A percentile compares a stretch with the other conserved stretches of the same genome.
phyloP scores from a whole-genome alignment of 2,797 vertebrate species.

The Epinephelus awoara region DNA sequence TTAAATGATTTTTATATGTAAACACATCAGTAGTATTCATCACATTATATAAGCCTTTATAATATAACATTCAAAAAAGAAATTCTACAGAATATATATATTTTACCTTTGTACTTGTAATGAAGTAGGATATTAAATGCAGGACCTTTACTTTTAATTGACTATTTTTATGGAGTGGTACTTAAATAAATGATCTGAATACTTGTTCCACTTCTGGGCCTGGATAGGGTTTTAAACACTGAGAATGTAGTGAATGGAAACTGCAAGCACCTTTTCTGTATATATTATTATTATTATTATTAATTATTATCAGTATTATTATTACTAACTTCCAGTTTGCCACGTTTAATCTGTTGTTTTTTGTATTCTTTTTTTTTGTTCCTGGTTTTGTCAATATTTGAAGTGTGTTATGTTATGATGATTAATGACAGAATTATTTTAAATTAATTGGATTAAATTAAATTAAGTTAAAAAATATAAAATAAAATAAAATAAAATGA shows the following conservation, averaged over 20 bases:
- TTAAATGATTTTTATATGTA: not conserved
- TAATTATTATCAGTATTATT: too few species aligned
- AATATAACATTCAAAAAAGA: not conserved
- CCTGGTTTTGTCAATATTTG: not conserved
- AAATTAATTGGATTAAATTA: not conserved
- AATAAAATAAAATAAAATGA: too few species aligned
- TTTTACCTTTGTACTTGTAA: not conserved
- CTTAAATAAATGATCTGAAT: not conserved
- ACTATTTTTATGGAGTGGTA: not conserved
- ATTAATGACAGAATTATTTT: not conserved
- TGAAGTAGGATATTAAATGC: slow-evolving; percentile 7
- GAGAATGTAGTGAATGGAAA: not conserved
- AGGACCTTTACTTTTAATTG: not conserved
- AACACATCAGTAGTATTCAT: not conserved
- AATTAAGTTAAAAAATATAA: too few species aligned
- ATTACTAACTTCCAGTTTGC: not conserved
- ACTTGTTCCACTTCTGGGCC: not conserved
- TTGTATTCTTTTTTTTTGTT: not conserved
- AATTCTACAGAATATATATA: not conserved
- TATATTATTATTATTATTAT: too few species aligned
- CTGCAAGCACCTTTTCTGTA: too few species aligned
- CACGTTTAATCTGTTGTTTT: not conserved
- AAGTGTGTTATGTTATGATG: not conserved
- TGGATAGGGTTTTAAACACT: slow-evolving; percentile 6
- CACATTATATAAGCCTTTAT: not conserved